phyloP scores from a whole-genome alignment of 1,140 invertebrate genomes.

The Drosophila kurseongensis region DNA sequence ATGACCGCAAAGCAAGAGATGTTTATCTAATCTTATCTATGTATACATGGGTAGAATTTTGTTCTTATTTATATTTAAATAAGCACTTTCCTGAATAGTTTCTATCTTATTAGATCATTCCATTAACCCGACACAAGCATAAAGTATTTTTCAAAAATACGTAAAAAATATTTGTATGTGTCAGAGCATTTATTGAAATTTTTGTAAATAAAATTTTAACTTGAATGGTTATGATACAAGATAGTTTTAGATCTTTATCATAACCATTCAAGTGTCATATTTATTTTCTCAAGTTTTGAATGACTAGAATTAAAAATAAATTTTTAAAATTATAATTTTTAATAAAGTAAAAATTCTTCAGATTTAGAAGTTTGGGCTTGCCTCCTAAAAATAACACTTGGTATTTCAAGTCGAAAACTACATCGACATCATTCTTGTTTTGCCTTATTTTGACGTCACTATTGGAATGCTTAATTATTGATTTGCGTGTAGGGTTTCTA shows the following conservation, averaged over 20 bases:
- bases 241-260: no score
- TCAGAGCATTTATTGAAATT: no score
- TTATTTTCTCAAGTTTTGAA: no score
- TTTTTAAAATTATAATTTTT: no score
- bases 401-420: background rate
- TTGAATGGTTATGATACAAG: no score
- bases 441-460: constrained; percentile 37
- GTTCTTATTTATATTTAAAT: background rate
- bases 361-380: no score
- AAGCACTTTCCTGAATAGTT: background rate
- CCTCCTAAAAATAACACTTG: background rate
- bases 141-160: background rate
- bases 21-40: constrained; percentile 9
- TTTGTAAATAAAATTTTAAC: no score
- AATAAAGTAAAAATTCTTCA: no score
- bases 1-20: background rate
- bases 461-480: constrained; percentile 52
- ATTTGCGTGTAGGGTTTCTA: constrained; percentile 53
- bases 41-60: background rate
- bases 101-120: background rate
- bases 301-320: no score
- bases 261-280: no score
- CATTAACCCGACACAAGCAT: background rate
- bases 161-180: no score
- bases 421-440: background rate